These are phyloP conservation scores for Rhimphoctona megacephalus DNA, from an alignment of 2,888 invertebrate species.

Conservation along the genomic window DNA sequence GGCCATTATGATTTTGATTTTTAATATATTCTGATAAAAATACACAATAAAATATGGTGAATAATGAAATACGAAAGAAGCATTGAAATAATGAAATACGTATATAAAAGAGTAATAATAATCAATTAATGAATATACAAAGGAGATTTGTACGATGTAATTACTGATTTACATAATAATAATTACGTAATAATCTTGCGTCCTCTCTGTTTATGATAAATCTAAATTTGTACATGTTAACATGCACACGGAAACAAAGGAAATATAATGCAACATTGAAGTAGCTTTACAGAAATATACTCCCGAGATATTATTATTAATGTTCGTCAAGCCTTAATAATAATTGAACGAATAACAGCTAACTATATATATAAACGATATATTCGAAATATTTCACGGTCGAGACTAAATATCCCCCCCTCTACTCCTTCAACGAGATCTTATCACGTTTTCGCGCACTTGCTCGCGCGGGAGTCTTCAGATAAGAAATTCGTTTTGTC, in stretches of 20 bases:
- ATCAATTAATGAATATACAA: no score
- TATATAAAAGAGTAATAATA: no score
- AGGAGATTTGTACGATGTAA: not conserved
- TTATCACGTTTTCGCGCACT: slow-evolving; percentile 12
- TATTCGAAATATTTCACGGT: slow-evolving; percentile 6
- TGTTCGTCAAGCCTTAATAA: not conserved
- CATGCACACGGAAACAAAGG: slow-evolving; percentile 8
- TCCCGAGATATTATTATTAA: slow-evolving; percentile 41
- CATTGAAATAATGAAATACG: no score
- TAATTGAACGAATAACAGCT: not conserved
- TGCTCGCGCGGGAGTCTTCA: slow-evolving; percentile 9
- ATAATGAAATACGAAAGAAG: no score
- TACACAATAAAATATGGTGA: not conserved
- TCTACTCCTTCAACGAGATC: not conserved
- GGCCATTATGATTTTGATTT: not conserved
- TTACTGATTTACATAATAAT: slow-evolving; percentile 42
- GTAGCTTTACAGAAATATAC: slow-evolving; percentile 16
- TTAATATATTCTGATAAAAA: not conserved
- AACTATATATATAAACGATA: slow-evolving; percentile 17
- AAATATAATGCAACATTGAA: slow-evolving; percentile 43
- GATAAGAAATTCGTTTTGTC: slow-evolving; percentile 22
- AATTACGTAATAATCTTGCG: slow-evolving; percentile 70
- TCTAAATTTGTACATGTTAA: slow-evolving; percentile 36
- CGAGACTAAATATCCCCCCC: not conserved
- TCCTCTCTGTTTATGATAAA: slow-evolving; percentile 38